Base-by-base conservation (phyloP, 2,113 vertebrate species). In the Brachyistius frenatus region DNA sequence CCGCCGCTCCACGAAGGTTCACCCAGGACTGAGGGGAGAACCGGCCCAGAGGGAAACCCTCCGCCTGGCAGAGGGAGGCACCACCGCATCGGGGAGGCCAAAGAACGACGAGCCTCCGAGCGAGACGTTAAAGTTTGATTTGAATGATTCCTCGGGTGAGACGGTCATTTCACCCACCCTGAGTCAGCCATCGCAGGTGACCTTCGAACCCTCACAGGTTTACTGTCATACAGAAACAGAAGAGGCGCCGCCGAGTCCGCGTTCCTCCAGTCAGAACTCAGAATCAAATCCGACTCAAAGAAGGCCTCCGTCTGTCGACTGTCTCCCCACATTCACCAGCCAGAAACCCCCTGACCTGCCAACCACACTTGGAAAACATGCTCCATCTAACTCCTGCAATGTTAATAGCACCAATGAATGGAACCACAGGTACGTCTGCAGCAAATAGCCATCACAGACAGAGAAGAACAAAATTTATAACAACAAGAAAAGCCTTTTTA, bases 311-410 rank as follows among this genome's bases (percentile, higher is more conserved):
- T 11, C 61, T 15, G 32, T 32, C 4, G 87, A 93, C 32, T 2
- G 55, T n/a, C 82, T 93, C 0, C 90, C 87, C 61, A 91, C 66
- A 2, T 93, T 91, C 84, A 91, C 81, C 67, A 91, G 67, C 78
- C 90, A 85, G 76, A 92, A 88, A 36, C 91, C 91, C 0, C 15
- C 60, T 3, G 62, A 90, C 49, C 56, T 94, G 1, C 83, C 81
- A 4, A n/a, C 68, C 0, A 2, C 53, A 0, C 49, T 5, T 53
- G 76, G 73, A 5, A 49, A 53, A 39, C 64, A 23, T 68, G 82
- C 56, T 58, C 35, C 54, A n/a, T 36, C 86, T 58, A 56, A 49
- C 5, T 32, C 56, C 54, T 66, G 84, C 82, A 80, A 72, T 5
- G n/a, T 44, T 60, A 36, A 14, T 13, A 53, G 33, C 66, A 4